Evolutionary conservation across 1,140 invertebrate genomes (phyloP).

Genomic region (Drosophila erecta): DNA sequence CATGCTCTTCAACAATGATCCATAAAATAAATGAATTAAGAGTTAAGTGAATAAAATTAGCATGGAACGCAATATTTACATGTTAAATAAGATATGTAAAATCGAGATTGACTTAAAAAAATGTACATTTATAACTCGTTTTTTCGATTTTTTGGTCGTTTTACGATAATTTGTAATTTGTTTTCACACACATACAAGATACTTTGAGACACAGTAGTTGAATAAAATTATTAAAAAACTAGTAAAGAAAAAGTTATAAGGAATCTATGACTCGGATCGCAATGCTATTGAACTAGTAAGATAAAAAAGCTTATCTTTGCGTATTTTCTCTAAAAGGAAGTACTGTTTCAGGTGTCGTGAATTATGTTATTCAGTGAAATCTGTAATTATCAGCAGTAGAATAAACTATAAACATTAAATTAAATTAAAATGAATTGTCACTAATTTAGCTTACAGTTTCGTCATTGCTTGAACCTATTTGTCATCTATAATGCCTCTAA

Average conservation of each 20-base stretch:
- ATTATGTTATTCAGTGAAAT: conserved; percentile 1
- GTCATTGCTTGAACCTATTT: background rate
- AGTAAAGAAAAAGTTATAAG: conserved; percentile 24
- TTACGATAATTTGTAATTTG: conserved; percentile 64
- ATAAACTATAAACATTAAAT: background rate
- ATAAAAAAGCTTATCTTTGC: background rate
- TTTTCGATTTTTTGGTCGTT: conserved; percentile 31
- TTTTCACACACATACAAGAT: conserved; percentile 85
- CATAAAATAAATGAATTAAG: conserved; percentile 23
- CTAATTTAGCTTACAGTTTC: conserved; percentile 2
- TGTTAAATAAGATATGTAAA: conserved; percentile 41
- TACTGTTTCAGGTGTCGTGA: background rate
- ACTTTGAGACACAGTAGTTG: conserved; percentile 82
- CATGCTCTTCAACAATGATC: conserved; percentile 66
- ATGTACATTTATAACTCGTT: conserved; percentile 42
- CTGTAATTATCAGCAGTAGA: background rate
- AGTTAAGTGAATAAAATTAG: conserved; percentile 32
- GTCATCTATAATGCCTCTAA: conserved; percentile 19
- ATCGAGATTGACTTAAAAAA: conserved; percentile 49
- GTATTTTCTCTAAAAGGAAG: conserved; percentile 26
- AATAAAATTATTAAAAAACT: conserved; percentile 48
- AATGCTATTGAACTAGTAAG: conserved; percentile 8
- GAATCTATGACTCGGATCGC: conserved; percentile 12
- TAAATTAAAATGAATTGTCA: background rate
- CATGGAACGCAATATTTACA: conserved; percentile 67